These are phyloP conservation scores for Chaitophorus viminalis DNA, from an alignment of 2,888 invertebrate species.

Conservation along the genomic window DNA sequence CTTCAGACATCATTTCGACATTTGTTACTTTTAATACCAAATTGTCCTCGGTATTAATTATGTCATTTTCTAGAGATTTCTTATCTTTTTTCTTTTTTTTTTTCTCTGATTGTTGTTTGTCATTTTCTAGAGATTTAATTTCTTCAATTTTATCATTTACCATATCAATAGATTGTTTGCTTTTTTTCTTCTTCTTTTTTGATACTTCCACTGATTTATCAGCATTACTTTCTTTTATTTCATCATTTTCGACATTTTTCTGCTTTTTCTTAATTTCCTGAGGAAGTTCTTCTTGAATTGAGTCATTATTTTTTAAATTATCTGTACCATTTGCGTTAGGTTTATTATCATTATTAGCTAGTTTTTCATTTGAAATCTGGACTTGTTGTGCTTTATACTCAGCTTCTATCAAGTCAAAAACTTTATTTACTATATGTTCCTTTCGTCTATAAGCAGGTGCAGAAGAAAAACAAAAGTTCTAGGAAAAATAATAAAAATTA, in stretches of 20 bases:
- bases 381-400: constrained; percentile 51
- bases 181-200: constrained; percentile 40
- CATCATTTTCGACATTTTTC: background rate
- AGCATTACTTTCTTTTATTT: background rate
- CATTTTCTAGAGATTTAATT: constrained; percentile 16
- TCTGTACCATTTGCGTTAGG: constrained; percentile 6
- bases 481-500: constrained; percentile 18
- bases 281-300: background rate
- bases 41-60: background rate
- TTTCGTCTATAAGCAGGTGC: constrained; percentile 25
- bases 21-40: background rate
- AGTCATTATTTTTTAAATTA: background rate
- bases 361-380: constrained; percentile 18
- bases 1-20: background rate
- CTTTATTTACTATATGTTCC: constrained; percentile 32
- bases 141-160: background rate
- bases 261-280: constrained; percentile 2
- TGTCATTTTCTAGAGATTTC: background rate
- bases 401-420: constrained; percentile 61
- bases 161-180: constrained; percentile 1
- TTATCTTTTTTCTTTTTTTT: constrained; percentile 14
- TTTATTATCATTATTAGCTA: background rate
- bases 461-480: constrained; percentile 62
- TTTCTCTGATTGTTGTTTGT: constrained; percentile 6
- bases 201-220: background rate